phyloP scores from a whole-genome alignment of 2,113 vertebrate species.

The Nothocercus nigrocapillus region DNA sequence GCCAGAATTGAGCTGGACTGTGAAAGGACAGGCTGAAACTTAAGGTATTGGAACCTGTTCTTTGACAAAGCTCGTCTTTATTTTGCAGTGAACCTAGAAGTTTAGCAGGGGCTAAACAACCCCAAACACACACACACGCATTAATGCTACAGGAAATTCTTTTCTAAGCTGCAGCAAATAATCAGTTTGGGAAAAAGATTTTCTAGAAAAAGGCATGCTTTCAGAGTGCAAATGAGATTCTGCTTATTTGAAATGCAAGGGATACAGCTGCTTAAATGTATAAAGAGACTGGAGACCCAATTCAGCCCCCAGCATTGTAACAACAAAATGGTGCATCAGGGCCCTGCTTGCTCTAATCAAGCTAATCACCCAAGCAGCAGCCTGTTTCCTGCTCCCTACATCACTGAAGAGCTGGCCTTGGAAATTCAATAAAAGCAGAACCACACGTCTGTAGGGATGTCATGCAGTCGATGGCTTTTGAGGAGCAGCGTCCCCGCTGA shows the following conservation, averaged over 20 bases:
- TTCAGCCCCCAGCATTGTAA: not conserved
- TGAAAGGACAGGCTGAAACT: not conserved
- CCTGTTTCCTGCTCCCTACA: not conserved
- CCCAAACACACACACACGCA: not conserved
- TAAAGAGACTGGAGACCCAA: not conserved
- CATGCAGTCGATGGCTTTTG: not conserved
- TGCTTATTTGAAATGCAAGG: not conserved
- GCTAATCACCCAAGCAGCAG: not conserved
- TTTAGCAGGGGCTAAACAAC: not conserved
- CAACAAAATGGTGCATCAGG: not conserved
- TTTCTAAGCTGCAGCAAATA: not conserved
- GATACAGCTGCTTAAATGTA: not conserved
- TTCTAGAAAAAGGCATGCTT: not conserved
- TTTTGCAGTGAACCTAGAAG: not conserved
- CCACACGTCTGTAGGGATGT: not conserved
- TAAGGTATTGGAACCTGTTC: not conserved
- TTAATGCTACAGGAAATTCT: not conserved
- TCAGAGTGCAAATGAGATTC: not conserved
- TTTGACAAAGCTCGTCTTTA: not conserved
- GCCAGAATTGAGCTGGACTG: not conserved
- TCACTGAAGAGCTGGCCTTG: not conserved
- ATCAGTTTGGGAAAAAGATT: not conserved
- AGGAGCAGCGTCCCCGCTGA: not conserved
- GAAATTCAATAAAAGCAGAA: not conserved
- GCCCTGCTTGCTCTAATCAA: not conserved